Percentiles rank a stretch among this genome's conserved stretches.
phyloP scores from a whole-genome alignment of 2,797 vertebrate genomes.

The Epinephelus coioides region DNA sequence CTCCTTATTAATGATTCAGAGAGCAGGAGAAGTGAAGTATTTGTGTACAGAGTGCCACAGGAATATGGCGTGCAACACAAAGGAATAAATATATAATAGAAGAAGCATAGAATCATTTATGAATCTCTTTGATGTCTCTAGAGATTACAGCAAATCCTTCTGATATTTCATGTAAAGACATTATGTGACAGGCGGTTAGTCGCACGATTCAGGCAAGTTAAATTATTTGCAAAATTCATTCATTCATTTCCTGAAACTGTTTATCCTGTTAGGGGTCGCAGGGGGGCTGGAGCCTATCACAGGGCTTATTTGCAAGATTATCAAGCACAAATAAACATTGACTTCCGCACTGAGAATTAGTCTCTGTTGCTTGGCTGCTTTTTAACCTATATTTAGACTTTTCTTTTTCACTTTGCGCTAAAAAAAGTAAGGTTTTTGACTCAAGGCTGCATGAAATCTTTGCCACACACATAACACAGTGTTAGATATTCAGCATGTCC shows the following conservation, averaged over 20 bases:
- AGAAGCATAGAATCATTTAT: background rate
- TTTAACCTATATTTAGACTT: background rate
- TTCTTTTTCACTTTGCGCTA: background rate
- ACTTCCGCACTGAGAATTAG: constrained; percentile 2
- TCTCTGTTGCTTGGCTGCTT: background rate
- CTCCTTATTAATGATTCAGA: constrained; percentile 36
- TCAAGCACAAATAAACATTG: background rate
- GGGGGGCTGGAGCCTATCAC: too few species aligned
- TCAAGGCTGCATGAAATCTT: background rate
- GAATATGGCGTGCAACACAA: background rate
- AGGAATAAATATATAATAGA: background rate
- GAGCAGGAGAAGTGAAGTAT: constrained; percentile 17
- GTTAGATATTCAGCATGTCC: background rate
- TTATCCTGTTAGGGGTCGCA: too few species aligned
- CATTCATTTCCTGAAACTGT: too few species aligned
- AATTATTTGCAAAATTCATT: background rate
- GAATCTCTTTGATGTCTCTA: background rate
- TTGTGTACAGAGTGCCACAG: background rate
- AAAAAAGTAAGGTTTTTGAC: background rate
- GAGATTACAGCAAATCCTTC: background rate
- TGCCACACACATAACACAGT: too few species aligned
- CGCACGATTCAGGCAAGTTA: background rate
- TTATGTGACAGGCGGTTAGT: background rate
- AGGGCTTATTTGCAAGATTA: background rate
- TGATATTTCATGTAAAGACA: background rate